Evolutionary conservation across 2,113 vertebrate species (phyloP).

Genomic region (rat (Rattus norvegicus)): GRCr8 NC_086033.1:14729001-14729500

Average conservation of each 20-base stretch:
- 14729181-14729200: neutral
- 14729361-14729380: neutral
- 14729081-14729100: neutral
- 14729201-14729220: neutral
- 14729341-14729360: neutral
- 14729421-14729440: neutral
- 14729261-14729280: neutral
- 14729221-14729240: conserved; percentile 8
- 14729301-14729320: neutral
- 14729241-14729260: conserved; percentile 46
- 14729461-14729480: neutral
- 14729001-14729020: neutral
- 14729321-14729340: neutral
- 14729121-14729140: neutral
- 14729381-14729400: conserved; percentile 5
- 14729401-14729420: neutral
- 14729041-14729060: neutral
- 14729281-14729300: neutral
- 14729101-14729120: neutral
- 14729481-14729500: neutral
- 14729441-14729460: neutral
- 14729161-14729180: neutral
- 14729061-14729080: neutral
- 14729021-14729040: neutral
- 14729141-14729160: neutral